Conservation (phyloP, 2,113 vertebrate species). For the Pygoscelis antarcticus region DNA sequence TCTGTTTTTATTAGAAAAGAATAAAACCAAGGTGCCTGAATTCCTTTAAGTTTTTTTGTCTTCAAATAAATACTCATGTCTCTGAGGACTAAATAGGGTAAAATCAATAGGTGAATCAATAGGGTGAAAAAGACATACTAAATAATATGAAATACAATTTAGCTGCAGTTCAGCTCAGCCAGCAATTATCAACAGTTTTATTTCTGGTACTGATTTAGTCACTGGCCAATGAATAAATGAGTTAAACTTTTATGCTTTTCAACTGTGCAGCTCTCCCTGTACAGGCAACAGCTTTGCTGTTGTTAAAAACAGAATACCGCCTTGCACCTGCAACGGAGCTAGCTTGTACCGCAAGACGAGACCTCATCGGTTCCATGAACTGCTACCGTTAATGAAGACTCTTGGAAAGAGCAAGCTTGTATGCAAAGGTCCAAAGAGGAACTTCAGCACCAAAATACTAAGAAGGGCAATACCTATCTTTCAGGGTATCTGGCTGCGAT, state of each 20-base stretch:
- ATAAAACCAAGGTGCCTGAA: background rate
- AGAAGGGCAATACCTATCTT: background rate
- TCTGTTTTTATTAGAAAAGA: background rate
- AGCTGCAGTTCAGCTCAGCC: background rate
- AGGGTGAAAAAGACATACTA: background rate
- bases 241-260: background rate
- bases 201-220: background rate
- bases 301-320: background rate
- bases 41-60: background rate
- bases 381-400: background rate
- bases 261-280: rapidly evolving
- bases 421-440: too few species aligned
- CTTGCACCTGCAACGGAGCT: rapidly evolving
- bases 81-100: background rate
- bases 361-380: background rate
- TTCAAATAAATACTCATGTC: background rate
- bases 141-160: background rate
- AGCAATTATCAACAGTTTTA: background rate
- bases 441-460: background rate
- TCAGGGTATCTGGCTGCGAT: background rate
- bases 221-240: background rate
- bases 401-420: background rate
- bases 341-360: rapidly evolving
- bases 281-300: background rate
- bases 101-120: background rate